A percentile compares a stretch with the other conserved stretches of the same genome.
phyloP scores from a whole-genome alignment of 2,797 vertebrate genomes.

The Netta rufina region DNA sequence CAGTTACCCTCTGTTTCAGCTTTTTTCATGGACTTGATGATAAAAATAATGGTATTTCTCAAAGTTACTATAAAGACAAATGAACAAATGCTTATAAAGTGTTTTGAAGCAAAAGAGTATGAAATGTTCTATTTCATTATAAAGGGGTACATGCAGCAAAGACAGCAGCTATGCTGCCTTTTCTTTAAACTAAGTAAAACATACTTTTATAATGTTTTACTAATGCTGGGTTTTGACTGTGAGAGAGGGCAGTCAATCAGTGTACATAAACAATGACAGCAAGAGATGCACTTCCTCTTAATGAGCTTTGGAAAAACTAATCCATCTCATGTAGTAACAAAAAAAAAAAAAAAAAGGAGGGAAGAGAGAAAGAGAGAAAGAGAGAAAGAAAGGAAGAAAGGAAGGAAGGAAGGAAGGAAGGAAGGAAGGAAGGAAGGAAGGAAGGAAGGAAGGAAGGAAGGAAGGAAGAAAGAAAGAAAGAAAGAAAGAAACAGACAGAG shows the following conservation, averaged over 20 bases:
- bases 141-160: not conserved
- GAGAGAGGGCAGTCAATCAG: not conserved
- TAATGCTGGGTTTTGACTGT: not conserved
- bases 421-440: not conserved
- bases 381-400: not conserved
- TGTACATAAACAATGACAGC: not conserved
- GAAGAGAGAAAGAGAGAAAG: too few relatives aligned
- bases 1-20: not conserved
- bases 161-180: not conserved
- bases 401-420: too few relatives aligned
- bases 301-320: conserved; percentile 24
- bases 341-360: not conserved
- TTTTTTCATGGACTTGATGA: not conserved
- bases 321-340: not conserved
- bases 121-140: not conserved
- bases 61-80: not conserved
- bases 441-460: too few relatives aligned
- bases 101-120: not conserved
- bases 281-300: not conserved
- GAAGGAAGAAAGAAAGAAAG: too few relatives aligned
- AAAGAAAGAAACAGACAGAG: not conserved
- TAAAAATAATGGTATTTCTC: not conserved
- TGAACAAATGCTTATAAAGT: not conserved
- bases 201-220: not conserved
- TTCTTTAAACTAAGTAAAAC: not conserved